Percentiles rank a stretch among this genome's conserved stretches.
phyloP scores from a whole-genome alignment of 64 coral and sea anemone species.

The Montipora sp. region DNA sequence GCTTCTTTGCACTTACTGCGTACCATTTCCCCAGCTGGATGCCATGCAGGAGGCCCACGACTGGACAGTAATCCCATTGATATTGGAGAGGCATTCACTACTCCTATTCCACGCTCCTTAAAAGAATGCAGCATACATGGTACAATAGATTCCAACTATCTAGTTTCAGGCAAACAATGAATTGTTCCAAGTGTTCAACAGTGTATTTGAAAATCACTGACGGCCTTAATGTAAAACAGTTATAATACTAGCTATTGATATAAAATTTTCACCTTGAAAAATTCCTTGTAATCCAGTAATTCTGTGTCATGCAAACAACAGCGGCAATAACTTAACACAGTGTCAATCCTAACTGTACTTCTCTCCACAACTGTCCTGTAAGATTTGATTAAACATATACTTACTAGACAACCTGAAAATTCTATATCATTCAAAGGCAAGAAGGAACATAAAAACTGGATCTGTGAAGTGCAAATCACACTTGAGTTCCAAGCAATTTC shows the following conservation, averaged over 20 bases:
- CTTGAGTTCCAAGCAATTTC: too few species aligned
- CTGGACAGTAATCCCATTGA: slow-evolving; percentile 97
- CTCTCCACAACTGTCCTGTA: slow-evolving; percentile 82
- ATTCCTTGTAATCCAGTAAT: slow-evolving; percentile 81
- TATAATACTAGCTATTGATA: too few species aligned
- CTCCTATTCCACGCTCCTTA: slow-evolving; percentile 84
- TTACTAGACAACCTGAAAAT: not conserved
- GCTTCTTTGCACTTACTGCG: slow-evolving; percentile 81
- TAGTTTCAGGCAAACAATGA: not conserved
- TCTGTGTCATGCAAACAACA: slow-evolving; percentile 88
- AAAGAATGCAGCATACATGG: not conserved
- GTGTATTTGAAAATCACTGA: not conserved
- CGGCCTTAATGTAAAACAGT: too few species aligned
- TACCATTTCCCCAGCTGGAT: slow-evolving; percentile 78
- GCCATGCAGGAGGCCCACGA: slow-evolving; percentile 93
- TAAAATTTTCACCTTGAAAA: slow-evolving; percentile 67
- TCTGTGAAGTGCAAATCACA: not conserved
- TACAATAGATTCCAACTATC: not conserved
- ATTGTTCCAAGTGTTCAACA: too few species aligned
- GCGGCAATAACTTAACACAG: slow-evolving; percentile 89
- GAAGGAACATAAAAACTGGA: not conserved
- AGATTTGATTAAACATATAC: not conserved
- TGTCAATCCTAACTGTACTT: slow-evolving; percentile 79
- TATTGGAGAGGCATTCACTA: slow-evolving; percentile 97
- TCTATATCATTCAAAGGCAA: not conserved